Percentiles rank a stretch among this genome's conserved stretches.
These are phyloP conservation scores for Drosophila mauritiana DNA, from an alignment of 1,140 invertebrate genomes.

Conservation along the genomic window DNA sequence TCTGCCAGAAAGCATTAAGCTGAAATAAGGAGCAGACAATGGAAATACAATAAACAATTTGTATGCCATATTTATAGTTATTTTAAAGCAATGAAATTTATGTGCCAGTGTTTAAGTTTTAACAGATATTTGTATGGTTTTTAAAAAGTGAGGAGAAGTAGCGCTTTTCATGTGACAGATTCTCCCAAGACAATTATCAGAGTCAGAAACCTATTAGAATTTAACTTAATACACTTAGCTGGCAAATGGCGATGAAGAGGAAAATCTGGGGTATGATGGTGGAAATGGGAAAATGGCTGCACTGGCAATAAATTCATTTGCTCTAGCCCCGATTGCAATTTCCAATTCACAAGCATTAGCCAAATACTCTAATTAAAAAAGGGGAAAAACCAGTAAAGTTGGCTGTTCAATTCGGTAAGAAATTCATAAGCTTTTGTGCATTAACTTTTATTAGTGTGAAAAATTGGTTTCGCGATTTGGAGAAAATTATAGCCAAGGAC, in stretches of 20 bases:
- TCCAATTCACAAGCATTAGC: neutral
- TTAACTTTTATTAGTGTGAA: no score
- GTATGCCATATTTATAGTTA: no score
- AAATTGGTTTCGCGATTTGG: no score
- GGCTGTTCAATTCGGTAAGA: no score
- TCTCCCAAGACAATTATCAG: slow-evolving; percentile 5
- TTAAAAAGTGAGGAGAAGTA: no score
- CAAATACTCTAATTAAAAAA: no score
- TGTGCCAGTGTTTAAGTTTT: no score
- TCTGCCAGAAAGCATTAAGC: neutral
- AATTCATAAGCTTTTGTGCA: no score
- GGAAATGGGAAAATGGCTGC: slow-evolving; percentile 23
- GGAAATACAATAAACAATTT: neutral
- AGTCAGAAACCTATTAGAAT: slow-evolving; percentile 40
- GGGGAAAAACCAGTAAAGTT: no score
- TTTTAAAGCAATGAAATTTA: no score
- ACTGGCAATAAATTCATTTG: slow-evolving; percentile 26
- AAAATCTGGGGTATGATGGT: neutral
- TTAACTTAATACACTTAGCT: slow-evolving; percentile 47
- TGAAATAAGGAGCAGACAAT: neutral
- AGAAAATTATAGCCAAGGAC: no score
- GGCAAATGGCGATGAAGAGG: neutral
- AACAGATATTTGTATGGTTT: no score
- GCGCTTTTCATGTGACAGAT: neutral
- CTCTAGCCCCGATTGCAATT: neutral